These are phyloP conservation scores for Onychomys leucogaster DNA, from an alignment of 2,797 vertebrate species.

Conservation along the genomic window DNA sequence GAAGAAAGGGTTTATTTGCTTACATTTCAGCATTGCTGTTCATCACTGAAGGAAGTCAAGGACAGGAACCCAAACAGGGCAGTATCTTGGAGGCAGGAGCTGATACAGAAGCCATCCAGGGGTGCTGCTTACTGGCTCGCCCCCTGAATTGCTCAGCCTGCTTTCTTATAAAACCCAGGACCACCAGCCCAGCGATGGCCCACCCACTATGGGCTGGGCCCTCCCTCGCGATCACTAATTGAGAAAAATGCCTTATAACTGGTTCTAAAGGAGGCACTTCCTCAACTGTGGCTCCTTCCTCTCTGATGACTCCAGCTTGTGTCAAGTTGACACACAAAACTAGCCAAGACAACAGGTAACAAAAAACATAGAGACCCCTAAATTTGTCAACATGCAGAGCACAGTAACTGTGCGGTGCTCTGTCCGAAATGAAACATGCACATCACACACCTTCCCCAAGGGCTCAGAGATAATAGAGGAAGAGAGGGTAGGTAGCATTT, in stretches of 20 bases:
- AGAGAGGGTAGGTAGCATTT: not conserved
- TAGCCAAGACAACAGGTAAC: not conserved
- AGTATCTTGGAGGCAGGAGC: not conserved
- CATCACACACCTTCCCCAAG: not conserved
- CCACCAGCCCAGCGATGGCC: not conserved
- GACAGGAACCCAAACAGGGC: not conserved
- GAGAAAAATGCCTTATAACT: not conserved
- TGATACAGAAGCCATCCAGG: not conserved
- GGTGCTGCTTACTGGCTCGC: not conserved
- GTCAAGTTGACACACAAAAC: not conserved
- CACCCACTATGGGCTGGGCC: not conserved
- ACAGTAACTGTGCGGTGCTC: no score
- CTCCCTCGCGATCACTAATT: not conserved
- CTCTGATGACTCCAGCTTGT: not conserved
- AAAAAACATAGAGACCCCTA: not conserved
- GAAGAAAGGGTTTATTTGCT: not conserved
- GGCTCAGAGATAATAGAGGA: not conserved
- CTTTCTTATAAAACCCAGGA: not conserved
- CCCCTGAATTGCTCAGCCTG: not conserved
- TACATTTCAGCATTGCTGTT: not conserved
- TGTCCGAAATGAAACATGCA: no score
- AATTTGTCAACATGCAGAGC: not conserved
- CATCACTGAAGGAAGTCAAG: not conserved
- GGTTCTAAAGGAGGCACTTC: not conserved
- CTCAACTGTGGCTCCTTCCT: not conserved